A percentile compares a stretch with the other conserved stretches of the same genome.
Conservation (phyloP, 2,113 vertebrate genomes). For the Amphiprion percula region DNA sequence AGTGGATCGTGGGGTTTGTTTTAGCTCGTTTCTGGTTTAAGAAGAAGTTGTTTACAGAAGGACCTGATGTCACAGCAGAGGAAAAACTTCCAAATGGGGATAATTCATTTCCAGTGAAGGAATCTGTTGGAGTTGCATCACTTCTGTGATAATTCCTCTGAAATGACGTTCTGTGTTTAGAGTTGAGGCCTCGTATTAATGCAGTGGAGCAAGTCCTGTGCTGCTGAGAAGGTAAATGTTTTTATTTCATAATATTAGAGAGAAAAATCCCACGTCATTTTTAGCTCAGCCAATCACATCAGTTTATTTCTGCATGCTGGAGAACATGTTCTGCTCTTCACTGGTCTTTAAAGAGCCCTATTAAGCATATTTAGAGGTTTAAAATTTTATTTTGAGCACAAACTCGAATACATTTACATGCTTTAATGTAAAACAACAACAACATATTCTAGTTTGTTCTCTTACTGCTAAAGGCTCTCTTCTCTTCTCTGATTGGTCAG, state of each 20-base stretch:
- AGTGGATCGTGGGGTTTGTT: not conserved
- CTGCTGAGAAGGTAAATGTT: not conserved
- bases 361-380: no score
- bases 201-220: not conserved
- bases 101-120: conserved; percentile 37
- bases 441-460: no score
- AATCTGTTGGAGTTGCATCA: conserved; percentile 18
- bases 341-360: not conserved
- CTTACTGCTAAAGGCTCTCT: no score
- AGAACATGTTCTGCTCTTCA: not conserved
- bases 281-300: not conserved
- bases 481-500: no score
- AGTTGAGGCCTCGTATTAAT: not conserved
- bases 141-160: conserved; percentile 30
- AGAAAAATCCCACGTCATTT: no score
- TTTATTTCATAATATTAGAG: not conserved
- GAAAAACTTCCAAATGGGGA: conserved; percentile 19
- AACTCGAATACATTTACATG: no score
- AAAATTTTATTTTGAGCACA: no score
- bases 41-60: conserved; percentile 12
- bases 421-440: no score
- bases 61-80: conserved; percentile 16
- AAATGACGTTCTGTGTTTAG: conserved; percentile 18
- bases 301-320: not conserved
- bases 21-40: conserved; percentile 10